Evolutionary conservation across 1,140 invertebrate genomes (phyloP), one percentile per base, ranked within the genome.

Genomic region (Trichonephila clavata): DNA sequence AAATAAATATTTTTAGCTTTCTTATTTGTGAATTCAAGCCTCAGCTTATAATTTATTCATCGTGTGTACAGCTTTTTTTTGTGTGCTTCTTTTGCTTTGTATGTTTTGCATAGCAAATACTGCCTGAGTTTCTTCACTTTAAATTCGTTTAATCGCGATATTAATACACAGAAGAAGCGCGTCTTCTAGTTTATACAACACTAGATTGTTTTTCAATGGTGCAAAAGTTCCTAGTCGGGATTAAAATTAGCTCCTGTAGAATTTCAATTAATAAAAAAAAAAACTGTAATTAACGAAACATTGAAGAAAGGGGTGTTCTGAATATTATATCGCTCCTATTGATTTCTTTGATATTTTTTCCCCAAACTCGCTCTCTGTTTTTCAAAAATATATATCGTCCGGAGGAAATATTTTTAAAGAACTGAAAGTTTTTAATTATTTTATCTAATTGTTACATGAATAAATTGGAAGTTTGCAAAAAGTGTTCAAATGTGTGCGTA

Each of bases 11-110:
- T 89, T 89, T 71, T 14, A 57, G 39, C 86, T 27, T 63, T 71
- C 21, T 2, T 21, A 57, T 18, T 24, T 77, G n/a, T 43, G 63
- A 57, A 50, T 80, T n/a, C 21, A 32, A 71, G 20, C 24, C 86
- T 59, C 77, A 21, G 32, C 59, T 80, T 65, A 93, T 92, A 92
- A 92, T 92, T 92, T 92, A 92, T 92, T 92, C 91, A 92, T 16
- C 14, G n/a, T 61, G 32, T 92, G 77, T 68, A 21, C 43, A 1
- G n/a, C 4, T 84, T 84, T 84, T 91, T 83, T 83, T n/a, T n/a
- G n/a, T 24, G 27, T 57, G 71, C 13, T 57, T 68, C n/a, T 50
- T n/a, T 63, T 57, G 32, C 27, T 32, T 20, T 24, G 21, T 77
- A 39, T 24, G 71, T 77, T 77, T 77, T 77, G 71, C 71, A 77